Base-by-base conservation (phyloP, 2,888 invertebrate species). In the Cinara cedri region DNA sequence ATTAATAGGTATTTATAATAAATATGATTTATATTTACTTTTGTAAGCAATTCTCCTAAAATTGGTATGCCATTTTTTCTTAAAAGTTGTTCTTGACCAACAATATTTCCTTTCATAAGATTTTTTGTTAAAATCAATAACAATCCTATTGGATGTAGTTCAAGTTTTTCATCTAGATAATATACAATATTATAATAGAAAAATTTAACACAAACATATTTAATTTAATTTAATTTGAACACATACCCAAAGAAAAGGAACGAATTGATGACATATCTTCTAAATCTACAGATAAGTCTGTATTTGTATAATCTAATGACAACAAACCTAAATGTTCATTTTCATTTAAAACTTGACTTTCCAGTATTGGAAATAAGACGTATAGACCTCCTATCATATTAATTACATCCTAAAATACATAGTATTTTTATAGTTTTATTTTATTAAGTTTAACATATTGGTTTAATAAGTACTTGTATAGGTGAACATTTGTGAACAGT, bases 361-460 rank as follows among this genome's bases (percentile, higher is more conserved):
- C 89, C 55, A 90, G 84, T 55, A 90, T 86, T 1, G 90, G 90
- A 83, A 89, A 86, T 76, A 90, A 85, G 21, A 88, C 88, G 83
- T 88, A 88, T n/a, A 90, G 86, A 1, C 90, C 90, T 14, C 90
- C 90, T 70, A 90, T 87, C 82, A 89, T 89, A 84, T 89, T 89
- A 65, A 90, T 87, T 1, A 87, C 87, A 82, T 88, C 82, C 82
- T 82, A 49, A 0, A 75, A 68, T 16, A 81, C 10, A 65, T 13
- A 44, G n/a, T 24, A 11, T 65, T n/a, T n/a, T 74, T 62, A 19
- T 66, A 26, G n/a, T 34, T 34, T 34, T 34, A 34, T 34, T 34
- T 34, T 34, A 34, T 34, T 34, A 34, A 34, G 6, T 34, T 3
- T 4, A 34, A 34, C 34, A 34, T 34, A 34, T 34, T 34, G 34